Conservation (phyloP, 2,797 vertebrate species). For the Helicolenus hilgendorfi region DNA sequence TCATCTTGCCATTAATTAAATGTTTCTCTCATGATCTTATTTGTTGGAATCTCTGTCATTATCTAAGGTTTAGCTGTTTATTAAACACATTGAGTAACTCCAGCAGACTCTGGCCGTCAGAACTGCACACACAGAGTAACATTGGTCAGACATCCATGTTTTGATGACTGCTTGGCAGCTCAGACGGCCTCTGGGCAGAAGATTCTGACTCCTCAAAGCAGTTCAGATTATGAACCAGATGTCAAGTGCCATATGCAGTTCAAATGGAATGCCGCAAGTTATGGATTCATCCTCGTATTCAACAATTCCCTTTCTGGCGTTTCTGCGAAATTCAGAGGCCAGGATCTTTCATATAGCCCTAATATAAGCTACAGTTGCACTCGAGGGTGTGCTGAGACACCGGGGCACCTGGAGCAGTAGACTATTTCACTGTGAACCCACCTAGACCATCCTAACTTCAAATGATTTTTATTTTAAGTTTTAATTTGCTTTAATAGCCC, state of each 20-base stretch:
- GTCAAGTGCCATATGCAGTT: constrained; percentile 63
- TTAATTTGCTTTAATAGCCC: constrained; percentile 56
- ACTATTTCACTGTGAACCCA: constrained; percentile 28
- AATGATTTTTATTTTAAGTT: constrained; percentile 49
- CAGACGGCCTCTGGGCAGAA: constrained; percentile 45
- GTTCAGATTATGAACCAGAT: constrained; percentile 71
- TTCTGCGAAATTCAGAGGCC: constrained; percentile 48
- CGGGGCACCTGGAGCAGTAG: constrained; percentile 33
- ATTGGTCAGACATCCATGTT: constrained; percentile 54
- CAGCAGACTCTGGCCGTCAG: constrained; percentile 8
- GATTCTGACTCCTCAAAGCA: constrained; percentile 42
- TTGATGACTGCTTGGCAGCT: constrained; percentile 65
- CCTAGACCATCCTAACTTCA: constrained; percentile 10
- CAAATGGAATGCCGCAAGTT: constrained; percentile 52
- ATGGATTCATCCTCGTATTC: constrained; percentile 56
- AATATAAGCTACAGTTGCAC: constrained; percentile 7
- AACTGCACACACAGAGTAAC: constrained; percentile 13
- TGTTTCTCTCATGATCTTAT: neutral
- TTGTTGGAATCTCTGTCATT: neutral
- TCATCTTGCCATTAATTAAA: neutral
- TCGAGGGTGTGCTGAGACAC: neutral
- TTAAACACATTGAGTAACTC: constrained; percentile 28
- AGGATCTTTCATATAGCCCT: constrained; percentile 6
- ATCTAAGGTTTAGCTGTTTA: constrained; percentile 20
- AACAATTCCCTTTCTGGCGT: constrained; percentile 13